Base-by-base conservation (phyloP, 2,113 vertebrate genomes). In the Garra rufa region DNA sequence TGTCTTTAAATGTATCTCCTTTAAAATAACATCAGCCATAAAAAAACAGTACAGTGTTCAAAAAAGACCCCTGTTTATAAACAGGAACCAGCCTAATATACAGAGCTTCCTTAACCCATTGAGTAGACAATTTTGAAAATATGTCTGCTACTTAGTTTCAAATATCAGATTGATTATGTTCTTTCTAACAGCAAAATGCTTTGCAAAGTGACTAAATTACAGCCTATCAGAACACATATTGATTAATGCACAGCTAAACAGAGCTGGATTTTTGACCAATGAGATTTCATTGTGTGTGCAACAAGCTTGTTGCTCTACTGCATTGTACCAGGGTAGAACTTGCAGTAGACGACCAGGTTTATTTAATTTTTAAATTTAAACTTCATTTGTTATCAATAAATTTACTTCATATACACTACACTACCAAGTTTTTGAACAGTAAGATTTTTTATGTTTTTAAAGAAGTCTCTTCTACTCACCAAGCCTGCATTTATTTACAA, bases 91-190 rank as follows among this genome's bases (percentile, higher is more conserved):
- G 67, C 1, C 19, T 70, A 70, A 70, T 70, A 70, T 13, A 70
- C 34, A 70, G 11, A 9, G 19, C 9, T 70, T 70, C 19, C 19
- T 41, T 69, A 19, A 69, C 65, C 65, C 19, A 41, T 44, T 13
- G 13, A 71, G 69, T n/a, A 44, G n/a, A 44, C 41, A 8, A 71
- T 43, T 71, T 71, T 44, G n/a, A 71, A 71, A 71, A 71, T 67
- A 34, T 43, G 38, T 43, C 30, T 67, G 3, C 28, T 38, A 67
- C 63, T 67, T 71, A 26, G 21, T 10, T 61, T 78, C 14, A 44
- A 26, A n/a, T 61, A n/a, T 28, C 55, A 28, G n/a, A 38, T 63
- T 6, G 13, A 63, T 63, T 6, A 3, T 71, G 24, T 44, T 71
- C 41, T 71, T 44, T 71, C 65, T 70, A 70, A 41, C 4, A 70